Conservation (phyloP, 2,113 vertebrate genomes). For the Halichoeres trimaculatus region DNA sequence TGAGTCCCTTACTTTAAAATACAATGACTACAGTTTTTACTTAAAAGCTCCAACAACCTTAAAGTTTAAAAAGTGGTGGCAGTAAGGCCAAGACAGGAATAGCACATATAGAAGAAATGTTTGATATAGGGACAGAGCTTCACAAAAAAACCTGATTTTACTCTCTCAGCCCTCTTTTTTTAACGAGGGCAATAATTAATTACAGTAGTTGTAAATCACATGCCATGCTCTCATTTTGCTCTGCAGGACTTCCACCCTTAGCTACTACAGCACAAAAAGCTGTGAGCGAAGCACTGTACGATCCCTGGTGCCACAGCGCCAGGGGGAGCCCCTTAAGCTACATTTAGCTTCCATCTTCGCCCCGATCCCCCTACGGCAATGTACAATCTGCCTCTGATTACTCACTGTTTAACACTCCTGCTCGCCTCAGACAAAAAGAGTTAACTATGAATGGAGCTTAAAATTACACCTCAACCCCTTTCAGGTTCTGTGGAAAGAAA, state of each 20-base stretch:
- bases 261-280: constrained; percentile 12
- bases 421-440: not conserved
- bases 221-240: constrained; percentile 9
- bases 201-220: constrained; percentile 15
- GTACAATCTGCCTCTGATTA: constrained; percentile 26
- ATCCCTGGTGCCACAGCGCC: constrained; percentile 23
- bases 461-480: not conserved
- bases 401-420: constrained; percentile 17
- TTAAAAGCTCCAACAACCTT: too few relatives aligned
- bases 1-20: too few relatives aligned
- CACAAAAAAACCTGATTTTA: not conserved
- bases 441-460: constrained; percentile 2
- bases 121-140: not conserved
- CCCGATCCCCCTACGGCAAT: constrained; percentile 22
- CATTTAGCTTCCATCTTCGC: constrained; percentile 28
- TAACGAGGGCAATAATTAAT: not conserved
- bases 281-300: not conserved
- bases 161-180: not conserved
- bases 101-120: too few relatives aligned
- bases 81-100: too few relatives aligned
- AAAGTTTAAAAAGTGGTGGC: too few relatives aligned
- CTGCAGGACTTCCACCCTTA: constrained; percentile 8
- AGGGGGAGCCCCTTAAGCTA: constrained; percentile 36
- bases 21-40: too few relatives aligned
- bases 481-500: not conserved